Base-by-base conservation (phyloP, 2,888 invertebrate species). In the Augiades crinisus region DNA sequence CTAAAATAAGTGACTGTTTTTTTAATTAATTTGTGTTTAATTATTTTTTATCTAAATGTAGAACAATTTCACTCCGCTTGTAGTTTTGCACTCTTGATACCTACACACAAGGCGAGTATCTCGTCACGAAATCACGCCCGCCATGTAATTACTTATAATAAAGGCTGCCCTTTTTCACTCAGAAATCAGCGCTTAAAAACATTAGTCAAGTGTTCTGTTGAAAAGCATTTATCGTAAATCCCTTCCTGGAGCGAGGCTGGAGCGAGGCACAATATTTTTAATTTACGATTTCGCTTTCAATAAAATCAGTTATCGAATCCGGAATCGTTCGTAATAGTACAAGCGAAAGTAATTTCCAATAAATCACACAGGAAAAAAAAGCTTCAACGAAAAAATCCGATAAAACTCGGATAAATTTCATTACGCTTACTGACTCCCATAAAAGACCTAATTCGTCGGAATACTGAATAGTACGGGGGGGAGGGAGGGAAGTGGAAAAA, bases 381-480 rank as follows among this genome's bases (percentile, higher is more conserved):
- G 19, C 33, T 22, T 21, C 14, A 12, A 33, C 53, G 30, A 30
- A 43, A 40, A 49, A 56, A 27, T 37, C 45, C 53, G 53, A 56
- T 56, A 53, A 43, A 55, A 45, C 52, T 49, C 44, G 52, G 46
- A 56, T 54, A 56, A 55, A 58, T 58, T 60, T 57, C 50, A 58
- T 55, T 45, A 53, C 43, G 51, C 47, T 33, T 46, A 53, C 52
- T 56, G 55, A 52, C 50, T 49, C 41, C 40, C 50, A 53, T 58
- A 56, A 58, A 57, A 54, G 31, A 51, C 53, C 57, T 55, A 54
- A 60, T 60, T 57, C 51, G 36, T 47, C 47, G 40, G 54, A 60
- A 54, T 51, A 60, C 53, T 38, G 41, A 53, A 47, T 55, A 54
- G 52, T 55, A 50, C 47, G 51, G 53, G 17, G 49, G 37, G 21